Evolutionary conservation across 2,113 vertebrate species (phyloP).

Genomic region (Psittacus erithacus): DNA sequence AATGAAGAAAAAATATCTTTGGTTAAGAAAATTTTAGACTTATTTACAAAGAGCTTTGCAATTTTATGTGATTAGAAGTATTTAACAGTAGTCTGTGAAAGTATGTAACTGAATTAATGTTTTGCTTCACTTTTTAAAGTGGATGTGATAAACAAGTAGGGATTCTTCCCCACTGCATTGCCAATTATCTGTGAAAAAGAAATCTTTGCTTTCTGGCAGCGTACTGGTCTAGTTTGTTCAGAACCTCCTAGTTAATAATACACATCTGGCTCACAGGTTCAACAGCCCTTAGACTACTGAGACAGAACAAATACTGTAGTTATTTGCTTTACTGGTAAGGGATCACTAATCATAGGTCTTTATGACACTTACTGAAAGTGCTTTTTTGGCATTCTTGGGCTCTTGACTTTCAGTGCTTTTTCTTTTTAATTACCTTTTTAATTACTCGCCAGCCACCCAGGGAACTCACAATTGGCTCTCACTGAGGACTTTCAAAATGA

Average conservation of each 20-base stretch:
- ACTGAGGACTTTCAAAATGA: neutral
- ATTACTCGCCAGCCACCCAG: neutral
- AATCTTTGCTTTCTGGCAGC: constrained; percentile 5
- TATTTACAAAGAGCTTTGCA: neutral
- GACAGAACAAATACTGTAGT: constrained; percentile 3
- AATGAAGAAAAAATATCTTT: neutral
- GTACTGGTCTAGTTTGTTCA: constrained; percentile 14
- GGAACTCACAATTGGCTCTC: neutral
- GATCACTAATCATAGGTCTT: neutral
- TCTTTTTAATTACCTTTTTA: constrained; percentile 4
- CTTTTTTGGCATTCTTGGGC: neutral
- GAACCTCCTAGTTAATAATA: constrained; percentile 22
- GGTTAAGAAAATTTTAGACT: neutral
- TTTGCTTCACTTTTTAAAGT: constrained; percentile 1
- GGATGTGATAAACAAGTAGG: neutral
- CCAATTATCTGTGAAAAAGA: constrained; percentile 16
- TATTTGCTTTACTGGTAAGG: constrained; percentile 8
- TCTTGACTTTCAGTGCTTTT: neutral
- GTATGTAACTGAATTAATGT: neutral
- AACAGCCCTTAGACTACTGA: neutral
- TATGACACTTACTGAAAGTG: neutral
- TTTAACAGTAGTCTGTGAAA: neutral
- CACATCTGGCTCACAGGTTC: neutral
- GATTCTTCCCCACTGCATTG: neutral
- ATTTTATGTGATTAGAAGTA: neutral